phyloP scores from a whole-genome alignment of 2,113 vertebrate species.

The Onychostruthus taczanowskii region DNA sequence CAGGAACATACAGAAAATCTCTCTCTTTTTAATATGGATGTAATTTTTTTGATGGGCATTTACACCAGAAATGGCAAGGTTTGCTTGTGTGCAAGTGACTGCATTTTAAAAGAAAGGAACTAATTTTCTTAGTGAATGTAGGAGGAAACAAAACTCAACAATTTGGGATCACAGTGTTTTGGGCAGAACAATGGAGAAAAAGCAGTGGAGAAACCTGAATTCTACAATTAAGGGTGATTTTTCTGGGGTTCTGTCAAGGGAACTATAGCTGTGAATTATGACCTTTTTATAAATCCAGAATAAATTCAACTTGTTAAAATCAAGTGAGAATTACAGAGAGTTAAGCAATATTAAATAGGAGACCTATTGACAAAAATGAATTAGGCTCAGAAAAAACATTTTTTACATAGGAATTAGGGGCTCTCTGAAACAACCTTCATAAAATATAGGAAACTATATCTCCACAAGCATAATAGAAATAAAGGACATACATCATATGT shows the following conservation, averaged over 20 bases:
- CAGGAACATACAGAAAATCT: background rate
- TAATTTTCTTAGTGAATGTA: background rate
- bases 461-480: background rate
- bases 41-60: background rate
- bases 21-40: background rate
- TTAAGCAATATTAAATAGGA: background rate
- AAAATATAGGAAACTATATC: constrained; percentile 1
- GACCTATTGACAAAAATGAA: constrained; percentile 7
- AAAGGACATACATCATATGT: constrained; percentile 23
- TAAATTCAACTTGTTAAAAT: background rate
- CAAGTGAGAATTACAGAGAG: background rate
- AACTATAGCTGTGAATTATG: background rate
- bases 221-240: background rate
- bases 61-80: background rate
- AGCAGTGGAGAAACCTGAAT: background rate
- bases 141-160: background rate
- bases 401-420: constrained; percentile 30
- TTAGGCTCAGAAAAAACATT: background rate
- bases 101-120: background rate
- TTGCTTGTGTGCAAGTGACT: background rate
- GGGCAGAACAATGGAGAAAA: background rate
- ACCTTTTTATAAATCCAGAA: background rate
- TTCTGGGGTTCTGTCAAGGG: background rate
- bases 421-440: background rate
- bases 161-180: background rate